Evolutionary conservation across 30 jellyfish, hydroid and myxozoan species (phyloP), one percentile per base, ranked within the genome.

Genomic region (Chrysaora quinquecirrha): DNA sequence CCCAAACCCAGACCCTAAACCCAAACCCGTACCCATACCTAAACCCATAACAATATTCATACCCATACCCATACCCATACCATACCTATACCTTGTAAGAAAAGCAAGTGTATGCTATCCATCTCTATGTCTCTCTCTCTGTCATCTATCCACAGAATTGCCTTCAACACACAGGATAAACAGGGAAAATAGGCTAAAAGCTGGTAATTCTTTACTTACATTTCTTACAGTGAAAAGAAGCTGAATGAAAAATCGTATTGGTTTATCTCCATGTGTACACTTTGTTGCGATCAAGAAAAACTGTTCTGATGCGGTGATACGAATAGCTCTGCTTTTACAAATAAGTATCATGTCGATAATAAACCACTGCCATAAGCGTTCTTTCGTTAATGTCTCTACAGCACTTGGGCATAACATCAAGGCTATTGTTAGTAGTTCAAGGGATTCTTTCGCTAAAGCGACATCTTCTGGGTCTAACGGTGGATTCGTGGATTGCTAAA

Each of bases 221-320:
- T 87, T 90, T 29, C 99, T 79, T 34, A 87, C 96, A 1, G 97
- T 82, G 84, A 93, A 78, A 4, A 93, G 97, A 21, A 93, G 91
- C 72, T 93, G 97, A 11, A 93, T 93, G 61, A 84, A 93, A 66
- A 87, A 93, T 52, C 84, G 78, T 25, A 81, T 73, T 1, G 99
- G 99, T 48, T 88, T 87, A 82, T 87, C 96, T 0, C 90, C 89
- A 58, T 64, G 70, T 33, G 91, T 71, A 67, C 99, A 87, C 50
- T 88, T 93, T 31, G 96, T 93, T 50, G 99, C 99, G 28, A 93
- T 87, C 67, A 81, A 28, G 49, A 80, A 93, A 84, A 90, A 87
- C 62, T 93, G 99, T 19, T 93, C 99, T 0, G 96, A 86, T 19
- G 99, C 99, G 1, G 99, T 83, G 33, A 77, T 48, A 28, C 99